These are phyloP conservation scores for Rhynchotus rufescens DNA, from an alignment of 2,797 vertebrate genomes.

Conservation along the genomic window DNA sequence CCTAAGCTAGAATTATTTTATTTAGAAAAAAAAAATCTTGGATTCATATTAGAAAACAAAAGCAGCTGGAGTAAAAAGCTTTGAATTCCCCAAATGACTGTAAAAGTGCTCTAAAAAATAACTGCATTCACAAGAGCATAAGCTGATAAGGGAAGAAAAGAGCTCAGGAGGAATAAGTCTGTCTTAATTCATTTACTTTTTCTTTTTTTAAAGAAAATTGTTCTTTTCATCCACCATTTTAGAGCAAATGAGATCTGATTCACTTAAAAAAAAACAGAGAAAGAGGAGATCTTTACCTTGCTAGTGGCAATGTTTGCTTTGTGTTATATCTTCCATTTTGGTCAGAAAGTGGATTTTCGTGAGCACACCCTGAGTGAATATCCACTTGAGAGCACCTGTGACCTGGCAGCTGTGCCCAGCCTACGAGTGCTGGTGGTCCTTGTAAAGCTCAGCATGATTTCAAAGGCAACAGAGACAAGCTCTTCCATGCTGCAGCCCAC, in stretches of 20 bases:
- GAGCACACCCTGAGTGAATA: conserved; percentile 17
- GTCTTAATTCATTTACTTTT: conserved; percentile 12
- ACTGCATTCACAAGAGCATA: conserved; percentile 15
- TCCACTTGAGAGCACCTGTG: conserved; percentile 41
- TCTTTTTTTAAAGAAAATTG: not conserved
- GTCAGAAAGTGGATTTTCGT: conserved; percentile 40
- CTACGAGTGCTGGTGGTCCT: conserved; percentile 1
- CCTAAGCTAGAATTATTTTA: not conserved
- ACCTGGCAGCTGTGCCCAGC: conserved; percentile 52
- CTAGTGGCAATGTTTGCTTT: not conserved
- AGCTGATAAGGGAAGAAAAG: not conserved
- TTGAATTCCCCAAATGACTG: not conserved
- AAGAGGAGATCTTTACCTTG: not conserved
- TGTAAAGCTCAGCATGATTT: conserved; percentile 28
- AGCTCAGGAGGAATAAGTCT: not conserved
- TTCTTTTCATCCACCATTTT: not conserved
- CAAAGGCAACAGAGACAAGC: conserved; percentile 15
- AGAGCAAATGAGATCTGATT: not conserved
- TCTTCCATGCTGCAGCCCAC: conserved; percentile 53
- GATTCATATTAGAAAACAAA: conserved; percentile 10
- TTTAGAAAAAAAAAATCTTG: conserved; percentile 9
- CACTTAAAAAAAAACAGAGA: not conserved
- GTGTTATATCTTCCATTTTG: not conserved
- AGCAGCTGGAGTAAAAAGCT: not conserved
- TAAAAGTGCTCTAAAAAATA: not conserved